These are phyloP conservation scores for Phaethon lepturus DNA, from an alignment of 2,113 vertebrate species.

Conservation along the genomic window DNA sequence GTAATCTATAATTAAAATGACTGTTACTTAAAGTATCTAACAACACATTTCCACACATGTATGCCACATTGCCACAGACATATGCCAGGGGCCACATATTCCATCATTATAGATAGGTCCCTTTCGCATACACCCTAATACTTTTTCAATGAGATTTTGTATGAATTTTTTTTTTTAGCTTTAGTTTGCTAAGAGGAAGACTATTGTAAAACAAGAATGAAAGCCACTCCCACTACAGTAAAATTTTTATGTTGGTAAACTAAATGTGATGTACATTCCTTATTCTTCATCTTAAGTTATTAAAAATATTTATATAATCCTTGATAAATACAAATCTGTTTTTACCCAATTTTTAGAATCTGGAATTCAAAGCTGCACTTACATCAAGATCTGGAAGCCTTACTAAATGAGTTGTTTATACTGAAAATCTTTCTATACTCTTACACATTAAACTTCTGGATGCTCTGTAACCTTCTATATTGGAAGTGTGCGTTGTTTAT, in stretches of 20 bases:
- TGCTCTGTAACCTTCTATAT: not conserved
- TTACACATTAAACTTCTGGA: not conserved
- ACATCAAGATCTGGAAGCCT: not conserved
- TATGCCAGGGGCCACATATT: not conserved
- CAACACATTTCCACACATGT: not conserved
- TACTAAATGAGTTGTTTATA: not conserved
- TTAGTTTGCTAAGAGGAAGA: not conserved
- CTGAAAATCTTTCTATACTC: not conserved
- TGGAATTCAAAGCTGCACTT: not conserved
- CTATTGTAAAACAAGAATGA: not conserved
- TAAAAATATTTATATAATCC: not conserved
- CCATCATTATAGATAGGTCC: not conserved
- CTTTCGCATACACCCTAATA: not conserved
- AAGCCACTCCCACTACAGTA: not conserved
- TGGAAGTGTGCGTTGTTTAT: not conserved
- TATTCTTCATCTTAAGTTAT: not conserved
- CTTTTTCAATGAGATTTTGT: not conserved
- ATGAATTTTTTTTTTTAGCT: not conserved
- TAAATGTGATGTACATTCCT: not conserved
- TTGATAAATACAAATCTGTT: not conserved
- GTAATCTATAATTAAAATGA: not conserved
- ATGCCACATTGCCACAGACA: not conserved
- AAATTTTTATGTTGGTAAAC: not conserved
- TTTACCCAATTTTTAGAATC: not conserved
- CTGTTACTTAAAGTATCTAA: not conserved